phyloP scores from a whole-genome alignment of 1,140 invertebrate species.

The Nixonia krombeini region DNA sequence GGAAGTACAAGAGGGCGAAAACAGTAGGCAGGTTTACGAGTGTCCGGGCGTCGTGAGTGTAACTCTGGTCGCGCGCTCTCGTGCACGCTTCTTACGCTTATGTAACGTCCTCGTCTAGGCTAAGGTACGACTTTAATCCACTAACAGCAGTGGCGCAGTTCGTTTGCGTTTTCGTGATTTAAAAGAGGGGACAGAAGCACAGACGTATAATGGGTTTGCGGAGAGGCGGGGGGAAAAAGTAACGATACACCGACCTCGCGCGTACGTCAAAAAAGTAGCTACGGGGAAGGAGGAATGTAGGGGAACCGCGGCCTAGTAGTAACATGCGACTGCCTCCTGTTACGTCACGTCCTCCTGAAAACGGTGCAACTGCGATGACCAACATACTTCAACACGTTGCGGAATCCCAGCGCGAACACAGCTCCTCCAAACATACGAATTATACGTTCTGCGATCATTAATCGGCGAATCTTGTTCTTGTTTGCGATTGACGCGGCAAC shows the following conservation, averaged over 20 bases:
- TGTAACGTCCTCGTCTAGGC: conserved; percentile 33
- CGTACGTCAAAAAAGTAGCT: conserved; percentile 1
- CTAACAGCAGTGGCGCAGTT: conserved; percentile 52
- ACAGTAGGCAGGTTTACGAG: conserved; percentile 53
- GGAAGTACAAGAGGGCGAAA: background rate
- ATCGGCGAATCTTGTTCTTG: too few relatives aligned
- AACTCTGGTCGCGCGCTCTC: conserved; percentile 40
- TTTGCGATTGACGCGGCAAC: too few relatives aligned
- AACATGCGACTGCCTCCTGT: background rate
- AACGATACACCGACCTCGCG: conserved; percentile 17
- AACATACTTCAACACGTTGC: too few relatives aligned
- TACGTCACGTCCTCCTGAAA: conserved; percentile 3
- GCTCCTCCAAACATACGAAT: too few relatives aligned
- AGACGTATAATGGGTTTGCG: too few relatives aligned
- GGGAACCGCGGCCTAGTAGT: background rate
- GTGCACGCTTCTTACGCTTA: conserved; percentile 42
- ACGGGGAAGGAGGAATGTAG: background rate
- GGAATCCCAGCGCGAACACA: too few relatives aligned
- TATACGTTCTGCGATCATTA: too few relatives aligned
- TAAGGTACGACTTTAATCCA: conserved; percentile 57
- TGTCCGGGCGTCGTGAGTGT: conserved; percentile 42
- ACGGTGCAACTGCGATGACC: background rate
- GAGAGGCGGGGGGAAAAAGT: background rate
- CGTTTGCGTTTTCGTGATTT: conserved; percentile 58
- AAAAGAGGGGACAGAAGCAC: conserved; percentile 18